Conservation (phyloP, 2,888 invertebrate species). For the Sclerodermus sp. region DNA sequence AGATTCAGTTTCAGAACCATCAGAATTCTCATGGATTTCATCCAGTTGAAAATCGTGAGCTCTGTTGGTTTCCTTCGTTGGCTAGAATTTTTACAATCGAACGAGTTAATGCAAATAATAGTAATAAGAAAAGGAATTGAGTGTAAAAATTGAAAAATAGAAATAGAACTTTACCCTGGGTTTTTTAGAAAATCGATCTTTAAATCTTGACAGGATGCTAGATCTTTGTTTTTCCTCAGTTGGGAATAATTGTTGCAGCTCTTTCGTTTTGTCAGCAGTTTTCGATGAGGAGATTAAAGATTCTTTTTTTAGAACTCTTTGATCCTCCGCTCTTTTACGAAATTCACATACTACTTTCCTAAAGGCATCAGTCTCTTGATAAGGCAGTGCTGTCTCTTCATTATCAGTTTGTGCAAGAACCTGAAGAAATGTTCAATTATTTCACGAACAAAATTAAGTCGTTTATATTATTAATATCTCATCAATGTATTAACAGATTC, state of each 20-base stretch:
- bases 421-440: neutral
- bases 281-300: constrained; percentile 19
- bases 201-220: constrained; percentile 15
- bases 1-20: constrained; percentile 8
- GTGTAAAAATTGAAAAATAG: too few relatives aligned
- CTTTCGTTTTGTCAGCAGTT: constrained; percentile 26
- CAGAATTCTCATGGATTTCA: too few relatives aligned
- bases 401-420: constrained; percentile 11
- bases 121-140: too few relatives aligned
- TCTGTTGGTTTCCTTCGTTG: too few relatives aligned
- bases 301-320: constrained; percentile 2
- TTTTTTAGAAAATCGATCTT: constrained; percentile 19
- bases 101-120: too few relatives aligned
- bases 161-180: constrained; percentile 36
- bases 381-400: constrained; percentile 22
- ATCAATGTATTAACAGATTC: neutral
- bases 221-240: neutral
- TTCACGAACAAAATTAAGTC: neutral
- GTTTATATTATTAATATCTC: neutral
- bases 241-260: constrained; percentile 33
- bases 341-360: constrained; percentile 32
- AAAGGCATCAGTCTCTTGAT: constrained; percentile 36
- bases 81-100: too few relatives aligned
- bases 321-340: constrained; percentile 11
- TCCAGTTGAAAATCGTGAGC: constrained; percentile 6